These are phyloP conservation scores for Turritopsis dohrnii DNA, from an alignment of 30 jellyfish, hydroid and myxozoan genomes.

Conservation along the genomic window DNA sequence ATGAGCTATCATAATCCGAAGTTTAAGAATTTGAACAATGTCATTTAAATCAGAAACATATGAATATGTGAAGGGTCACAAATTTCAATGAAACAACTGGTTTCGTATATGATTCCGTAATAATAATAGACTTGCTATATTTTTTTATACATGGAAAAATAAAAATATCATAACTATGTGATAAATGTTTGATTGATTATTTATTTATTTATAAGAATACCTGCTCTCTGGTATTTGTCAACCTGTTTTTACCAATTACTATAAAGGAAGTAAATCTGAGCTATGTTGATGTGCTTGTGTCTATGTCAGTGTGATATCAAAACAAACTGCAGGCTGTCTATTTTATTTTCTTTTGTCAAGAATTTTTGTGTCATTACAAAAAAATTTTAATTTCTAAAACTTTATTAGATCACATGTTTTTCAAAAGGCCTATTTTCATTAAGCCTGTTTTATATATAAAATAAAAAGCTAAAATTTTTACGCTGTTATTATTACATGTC, in stretches of 20 bases:
- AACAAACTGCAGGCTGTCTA: background rate
- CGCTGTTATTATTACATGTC: no score
- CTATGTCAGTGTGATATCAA: background rate
- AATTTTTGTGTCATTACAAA: background rate
- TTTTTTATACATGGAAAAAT: no score
- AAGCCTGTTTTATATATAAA: background rate
- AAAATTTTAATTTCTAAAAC: background rate
- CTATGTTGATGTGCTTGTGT: background rate
- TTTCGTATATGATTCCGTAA: no score
- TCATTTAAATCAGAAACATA: background rate
- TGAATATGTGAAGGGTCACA: background rate
- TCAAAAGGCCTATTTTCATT: no score
- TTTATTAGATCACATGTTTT: background rate
- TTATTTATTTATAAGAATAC: no score
- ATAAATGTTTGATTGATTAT: no score
- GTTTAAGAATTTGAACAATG: background rate
- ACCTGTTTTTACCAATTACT: background rate
- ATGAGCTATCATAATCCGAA: background rate
- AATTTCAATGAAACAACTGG: no score
- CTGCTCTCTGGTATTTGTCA: background rate
- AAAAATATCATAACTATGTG: no score
- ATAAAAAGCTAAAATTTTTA: no score
- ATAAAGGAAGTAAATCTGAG: background rate
- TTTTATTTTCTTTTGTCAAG: background rate
- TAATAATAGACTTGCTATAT: no score